Evolutionary conservation across 2,888 invertebrate species (phyloP).

Genomic region (Temnothorax ravouxi): DNA sequence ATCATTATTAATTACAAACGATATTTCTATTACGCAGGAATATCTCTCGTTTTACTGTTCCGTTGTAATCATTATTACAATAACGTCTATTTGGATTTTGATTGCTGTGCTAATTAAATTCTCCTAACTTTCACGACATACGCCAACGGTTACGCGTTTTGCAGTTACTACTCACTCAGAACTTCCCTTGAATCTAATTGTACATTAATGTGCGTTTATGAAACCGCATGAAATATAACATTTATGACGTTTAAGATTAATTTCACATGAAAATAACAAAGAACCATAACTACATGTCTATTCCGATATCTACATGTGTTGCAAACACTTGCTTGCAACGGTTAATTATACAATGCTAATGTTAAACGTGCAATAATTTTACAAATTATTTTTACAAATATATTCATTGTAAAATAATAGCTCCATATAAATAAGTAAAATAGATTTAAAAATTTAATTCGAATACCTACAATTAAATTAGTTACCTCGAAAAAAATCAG

Average conservation of each 20-base stretch:
- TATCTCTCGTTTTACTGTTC: slow-evolving; percentile 24
- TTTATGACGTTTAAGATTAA: slow-evolving; percentile 44
- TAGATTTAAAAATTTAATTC: not conserved
- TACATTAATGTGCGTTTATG: slow-evolving; percentile 40
- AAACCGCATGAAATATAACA: slow-evolving; percentile 33
- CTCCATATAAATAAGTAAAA: not conserved
- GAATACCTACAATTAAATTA: not conserved
- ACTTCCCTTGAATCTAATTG: slow-evolving; percentile 54
- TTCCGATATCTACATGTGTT: not conserved
- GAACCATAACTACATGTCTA: not conserved
- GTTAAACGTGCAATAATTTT: not conserved
- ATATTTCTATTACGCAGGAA: slow-evolving; percentile 12
- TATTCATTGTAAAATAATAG: not conserved
- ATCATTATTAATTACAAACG: slow-evolving; percentile 24
- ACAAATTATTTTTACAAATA: too few species aligned
- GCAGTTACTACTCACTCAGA: slow-evolving; percentile 38
- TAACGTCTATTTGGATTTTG: slow-evolving; percentile 45
- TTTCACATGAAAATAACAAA: slow-evolving; percentile 19
- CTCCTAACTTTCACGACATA: slow-evolving; percentile 46
- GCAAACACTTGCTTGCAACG: not conserved
- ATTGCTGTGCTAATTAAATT: slow-evolving; percentile 49
- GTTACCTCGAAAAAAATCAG: not conserved
- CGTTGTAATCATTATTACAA: slow-evolving; percentile 44
- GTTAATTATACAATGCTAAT: not conserved
- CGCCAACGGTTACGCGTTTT: slow-evolving; percentile 45